Base-by-base conservation (phyloP, 2,888 invertebrate species). In the Pimpla rufipes region DNA sequence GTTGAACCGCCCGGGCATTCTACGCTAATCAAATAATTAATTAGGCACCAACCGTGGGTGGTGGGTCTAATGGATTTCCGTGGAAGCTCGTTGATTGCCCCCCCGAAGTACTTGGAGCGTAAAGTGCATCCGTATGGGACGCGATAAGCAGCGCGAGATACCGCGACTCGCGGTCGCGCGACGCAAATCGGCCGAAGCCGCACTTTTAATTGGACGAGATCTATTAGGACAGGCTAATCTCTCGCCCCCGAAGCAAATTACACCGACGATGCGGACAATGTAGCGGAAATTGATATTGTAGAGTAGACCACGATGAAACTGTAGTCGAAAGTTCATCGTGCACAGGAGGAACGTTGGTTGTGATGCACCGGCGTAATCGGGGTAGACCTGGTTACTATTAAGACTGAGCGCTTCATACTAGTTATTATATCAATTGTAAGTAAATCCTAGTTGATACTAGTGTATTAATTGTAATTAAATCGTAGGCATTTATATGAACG, bases 11-110 rank as follows among this genome's bases (percentile, higher is more conserved):
- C 11, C 10, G 40, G 55, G 35, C 45, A 52, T 68, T 64, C 47
- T 73, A 62, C 29, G 70, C 52, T 70, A 35, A 68, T 45, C 64
- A 71, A 75, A 75, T 75, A 83, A 83, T 83, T 66, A 83, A 83
- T 83, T 75, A 64, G 74, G 75, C 45, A 47, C 35, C 70, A 21
- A 6, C 21, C 21, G 35, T 21, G 45, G 42, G 64, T 21, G 21
- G 11, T 18, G 62, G 45, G 45, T 16, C 62, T 64, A 64, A 45
- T 78, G 73, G 59, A 70, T 79, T 75, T 75, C 42, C 82, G 70
- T 71, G 70, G 37, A 78, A 82, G 59, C 70, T 68, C 79, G 71
- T 70, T 71, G 64, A 74, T 75, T 81, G 67, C 59, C 21, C 40
- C 52, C 59, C 11, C 52, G 47, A 76, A 81, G 40, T 57, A 57